Evolutionary conservation across 2,797 vertebrate species (phyloP).

Genomic region (Uromys caudimaculatus): DNA sequence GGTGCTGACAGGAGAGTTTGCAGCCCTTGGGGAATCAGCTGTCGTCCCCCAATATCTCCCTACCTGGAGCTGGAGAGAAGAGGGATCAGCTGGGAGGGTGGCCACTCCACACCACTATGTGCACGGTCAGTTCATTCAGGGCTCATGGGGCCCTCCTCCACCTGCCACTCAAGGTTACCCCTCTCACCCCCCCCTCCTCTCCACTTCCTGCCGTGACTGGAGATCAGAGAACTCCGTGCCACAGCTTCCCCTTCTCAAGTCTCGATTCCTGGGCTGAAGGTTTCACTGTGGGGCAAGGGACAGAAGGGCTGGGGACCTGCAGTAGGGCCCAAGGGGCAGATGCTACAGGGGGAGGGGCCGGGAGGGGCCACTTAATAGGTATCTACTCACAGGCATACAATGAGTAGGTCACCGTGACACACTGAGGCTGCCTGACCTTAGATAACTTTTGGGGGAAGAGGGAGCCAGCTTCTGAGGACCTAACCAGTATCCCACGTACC

Average conservation of each 20-base stretch:
- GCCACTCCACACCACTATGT: neutral
- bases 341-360: slow-evolving; percentile 26
- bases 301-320: slow-evolving; percentile 58
- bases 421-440: slow-evolving; percentile 61
- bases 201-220: slow-evolving; percentile 87
- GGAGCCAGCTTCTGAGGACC: neutral
- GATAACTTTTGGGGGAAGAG: neutral
- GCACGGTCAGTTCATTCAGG: neutral
- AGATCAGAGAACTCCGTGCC: slow-evolving; percentile 85
- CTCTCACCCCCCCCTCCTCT: slow-evolving; percentile 44
- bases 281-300: slow-evolving; percentile 77
- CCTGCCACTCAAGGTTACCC: slow-evolving; percentile 70
- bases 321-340: slow-evolving; percentile 62
- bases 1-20: slow-evolving; percentile 37
- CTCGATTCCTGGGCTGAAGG: slow-evolving; percentile 85
- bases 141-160: neutral
- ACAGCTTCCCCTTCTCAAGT: slow-evolving; percentile 87
- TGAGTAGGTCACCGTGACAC: slow-evolving; percentile 76
- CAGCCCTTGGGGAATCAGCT: slow-evolving; percentile 42
- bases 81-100: neutral
- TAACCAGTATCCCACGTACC: neutral
- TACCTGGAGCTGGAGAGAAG: slow-evolving; percentile 1
- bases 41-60: slow-evolving; percentile 2
- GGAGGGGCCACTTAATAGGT: slow-evolving; percentile 57
- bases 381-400: slow-evolving; percentile 36